phyloP scores from a whole-genome alignment of 2,113 vertebrate species.

The Podiceps cristatus region DNA sequence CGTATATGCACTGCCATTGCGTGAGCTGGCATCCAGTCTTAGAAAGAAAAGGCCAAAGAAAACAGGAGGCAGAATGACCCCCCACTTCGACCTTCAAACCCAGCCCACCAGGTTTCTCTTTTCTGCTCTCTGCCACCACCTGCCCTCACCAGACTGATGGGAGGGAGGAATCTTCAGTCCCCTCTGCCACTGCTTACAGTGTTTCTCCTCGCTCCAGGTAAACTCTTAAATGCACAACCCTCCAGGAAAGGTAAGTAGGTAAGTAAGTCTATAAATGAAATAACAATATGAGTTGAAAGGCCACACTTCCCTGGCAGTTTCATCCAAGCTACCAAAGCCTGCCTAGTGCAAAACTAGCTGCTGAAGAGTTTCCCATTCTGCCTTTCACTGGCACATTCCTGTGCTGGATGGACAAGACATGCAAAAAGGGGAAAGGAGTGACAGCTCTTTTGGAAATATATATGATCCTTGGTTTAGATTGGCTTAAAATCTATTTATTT shows the following conservation, averaged over 20 bases:
- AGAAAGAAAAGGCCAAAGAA: neutral
- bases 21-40: neutral
- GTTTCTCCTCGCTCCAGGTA: neutral
- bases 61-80: neutral
- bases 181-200: neutral
- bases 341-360: neutral
- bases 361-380: neutral
- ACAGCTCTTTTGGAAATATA: neutral
- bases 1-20: neutral
- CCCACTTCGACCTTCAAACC: neutral
- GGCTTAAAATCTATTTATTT: slow-evolving; percentile 19
- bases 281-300: neutral
- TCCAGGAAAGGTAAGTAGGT: neutral
- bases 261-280: neutral
- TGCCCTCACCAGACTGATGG: neutral
- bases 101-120: neutral
- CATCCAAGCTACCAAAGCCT: neutral
- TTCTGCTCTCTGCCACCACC: neutral
- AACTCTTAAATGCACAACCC: neutral
- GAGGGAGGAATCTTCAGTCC: neutral
- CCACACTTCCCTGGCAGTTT: neutral
- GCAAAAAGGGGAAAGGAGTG: neutral
- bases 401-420: neutral
- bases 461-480: neutral
- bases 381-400: neutral